Base-by-base conservation (phyloP, 37 sponge, comb jelly and placozoan genomes). In the Halisarca cf. caerulea region DNA sequence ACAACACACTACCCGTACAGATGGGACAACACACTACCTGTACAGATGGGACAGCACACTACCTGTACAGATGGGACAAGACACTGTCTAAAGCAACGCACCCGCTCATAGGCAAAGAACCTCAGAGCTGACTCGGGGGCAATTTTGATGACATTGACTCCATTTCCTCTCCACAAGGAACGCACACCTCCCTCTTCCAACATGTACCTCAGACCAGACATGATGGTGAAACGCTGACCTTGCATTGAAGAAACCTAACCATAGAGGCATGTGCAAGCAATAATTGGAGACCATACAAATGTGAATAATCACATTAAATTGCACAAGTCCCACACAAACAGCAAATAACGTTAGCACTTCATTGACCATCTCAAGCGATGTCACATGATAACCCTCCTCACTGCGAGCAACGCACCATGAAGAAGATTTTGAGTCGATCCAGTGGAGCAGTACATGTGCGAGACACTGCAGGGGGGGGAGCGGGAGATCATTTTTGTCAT, bases 131-230 rank as follows among this genome's bases (percentile, higher is more conserved):
- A 90, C 69, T 98, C 99, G 23, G 99, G 99, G 8, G 93, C 97
- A 43, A 98, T 98, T 85, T 98, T 98, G 59, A 96, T 40, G 3
- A 96, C 95, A 80, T 96, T 98, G 73, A 96, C 87, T 27, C 99
- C 99, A 86, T 98, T 98, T 40, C 99, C 99, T 78, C 99, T 75
- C 99, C 99, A 98, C 37, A 98, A 84, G n/a, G 95, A 96, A 78
- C 88, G 72, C 62, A 90, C 81, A 44, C 93, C 93, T 32, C 99
- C 99, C 61, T 98, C 99, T 28, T 86, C 58, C 33, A 92, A 0
- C 99, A 98, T 98, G 62, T 87, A 75, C 20, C 64, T 58, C 38
- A 96, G 88, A n/a, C 97, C 86, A 23, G 90, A 88, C 51, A 59
- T 58, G 1, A 98, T 59, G 0, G 83, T 89, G 62, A 94, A 87